Conservation (phyloP, 2,797 vertebrate species). For the Malacoraja senta region DNA sequence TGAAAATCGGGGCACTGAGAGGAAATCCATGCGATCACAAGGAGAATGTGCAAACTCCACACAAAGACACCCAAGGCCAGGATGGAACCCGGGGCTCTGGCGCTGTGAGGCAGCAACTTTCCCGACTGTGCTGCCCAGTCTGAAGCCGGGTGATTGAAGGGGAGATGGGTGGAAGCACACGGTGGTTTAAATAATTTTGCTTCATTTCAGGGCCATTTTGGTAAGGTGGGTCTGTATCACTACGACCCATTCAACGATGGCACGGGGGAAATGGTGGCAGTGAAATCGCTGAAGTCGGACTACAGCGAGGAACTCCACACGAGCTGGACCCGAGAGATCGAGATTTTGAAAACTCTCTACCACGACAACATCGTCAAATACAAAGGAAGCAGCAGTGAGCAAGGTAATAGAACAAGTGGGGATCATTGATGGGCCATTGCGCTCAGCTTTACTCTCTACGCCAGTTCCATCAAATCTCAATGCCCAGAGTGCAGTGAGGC, state of each 20-base stretch:
- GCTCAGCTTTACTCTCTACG: neutral
- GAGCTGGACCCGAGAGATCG: conserved; percentile 79
- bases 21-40: no score
- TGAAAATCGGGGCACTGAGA: no score
- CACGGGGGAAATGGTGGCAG: conserved; percentile 82
- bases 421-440: neutral
- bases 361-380: conserved; percentile 91
- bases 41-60: no score
- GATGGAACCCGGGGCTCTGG: no score
- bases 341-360: conserved; percentile 78
- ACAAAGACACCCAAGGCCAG: no score
- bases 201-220: conserved; percentile 77
- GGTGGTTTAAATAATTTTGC: neutral
- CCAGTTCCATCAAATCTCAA: neutral
- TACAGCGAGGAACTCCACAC: conserved; percentile 57
- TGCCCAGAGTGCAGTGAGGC: neutral
- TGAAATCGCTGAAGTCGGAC: conserved; percentile 80
- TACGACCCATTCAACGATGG: conserved; percentile 83
- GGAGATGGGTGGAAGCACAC: neutral
- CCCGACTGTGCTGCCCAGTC: no score
- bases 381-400: conserved; percentile 82
- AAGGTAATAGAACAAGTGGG: conserved; percentile 58
- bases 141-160: neutral
- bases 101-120: no score
- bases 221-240: conserved; percentile 79